These are phyloP conservation scores for Dasypolia templi DNA, from an alignment of 2,888 invertebrate species.

Conservation along the genomic window DNA sequence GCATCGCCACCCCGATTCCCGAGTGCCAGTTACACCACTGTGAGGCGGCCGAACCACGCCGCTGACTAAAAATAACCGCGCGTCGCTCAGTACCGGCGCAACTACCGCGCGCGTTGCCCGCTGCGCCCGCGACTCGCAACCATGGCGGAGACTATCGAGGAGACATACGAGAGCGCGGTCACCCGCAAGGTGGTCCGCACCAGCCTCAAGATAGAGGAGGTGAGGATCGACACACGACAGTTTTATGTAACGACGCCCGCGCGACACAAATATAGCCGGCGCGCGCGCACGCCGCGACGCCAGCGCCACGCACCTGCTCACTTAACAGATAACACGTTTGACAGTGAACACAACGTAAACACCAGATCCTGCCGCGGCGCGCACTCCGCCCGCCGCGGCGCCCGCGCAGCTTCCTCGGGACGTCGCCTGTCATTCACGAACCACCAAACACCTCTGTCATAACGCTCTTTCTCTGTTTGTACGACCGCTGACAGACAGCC, in stretches of 20 bases:
- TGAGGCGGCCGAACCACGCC: constrained; percentile 77
- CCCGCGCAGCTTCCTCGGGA: constrained; percentile 50
- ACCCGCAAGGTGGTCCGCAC: constrained; percentile 93
- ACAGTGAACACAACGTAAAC: constrained; percentile 88
- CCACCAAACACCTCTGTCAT: constrained; percentile 35
- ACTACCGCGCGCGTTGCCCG: constrained; percentile 88
- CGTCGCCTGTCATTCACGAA: constrained; percentile 59
- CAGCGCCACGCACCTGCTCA: constrained; percentile 84
- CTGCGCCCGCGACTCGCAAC: constrained; percentile 86
- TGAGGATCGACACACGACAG: constrained; percentile 88
- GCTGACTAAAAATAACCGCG: constrained; percentile 88
- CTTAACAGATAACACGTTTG: constrained; percentile 88
- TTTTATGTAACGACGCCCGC: constrained; percentile 86
- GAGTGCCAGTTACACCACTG: constrained; percentile 68
- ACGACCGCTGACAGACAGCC: constrained; percentile 73
- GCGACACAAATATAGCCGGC: constrained; percentile 83
- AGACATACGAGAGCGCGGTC: constrained; percentile 93
- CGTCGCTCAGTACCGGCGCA: constrained; percentile 87
- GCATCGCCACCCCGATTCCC: constrained; percentile 76
- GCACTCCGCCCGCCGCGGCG: constrained; percentile 53
- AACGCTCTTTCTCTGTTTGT: constrained; percentile 64
- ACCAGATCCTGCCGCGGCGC: constrained; percentile 71
- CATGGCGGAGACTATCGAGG: constrained; percentile 93
- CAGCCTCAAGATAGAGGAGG: constrained; percentile 93
- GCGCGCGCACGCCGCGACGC: constrained; percentile 76